Base-by-base conservation (phyloP, 2,888 invertebrate genomes). In the Drosophila neotestacea region DNA sequence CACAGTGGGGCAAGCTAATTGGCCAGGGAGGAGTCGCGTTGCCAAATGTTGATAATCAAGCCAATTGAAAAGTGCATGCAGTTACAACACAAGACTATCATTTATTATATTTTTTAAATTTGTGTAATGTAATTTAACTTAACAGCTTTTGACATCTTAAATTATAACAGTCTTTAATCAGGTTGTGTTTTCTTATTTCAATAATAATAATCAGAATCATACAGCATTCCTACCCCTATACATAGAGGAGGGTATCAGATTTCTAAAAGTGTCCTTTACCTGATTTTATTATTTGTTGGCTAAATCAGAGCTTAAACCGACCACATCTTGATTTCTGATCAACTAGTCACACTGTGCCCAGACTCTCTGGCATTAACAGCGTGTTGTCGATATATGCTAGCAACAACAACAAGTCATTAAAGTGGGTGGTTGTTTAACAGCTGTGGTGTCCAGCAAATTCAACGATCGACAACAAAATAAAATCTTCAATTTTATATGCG, bases 371-470 rank as follows among this genome's bases (percentile, higher is more conserved):
- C 67, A 48, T 59, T 48, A 56, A 38, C 66, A 67, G 63, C 48
- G n/a, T 54, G 52, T 22, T 68, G 58, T 76, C 69, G 70, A 61
- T 65, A 64, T 39, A 54, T 50, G 44, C 63, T 66, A 66, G 50
- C 83, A 68, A 56, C 48, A 64, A 46, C 11, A 54, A 50, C 46
- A 62, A 64, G 50, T 80, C 68, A 60, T 32, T 77, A 54, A 80
- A 73, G 87, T 89, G 84, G 84, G 89, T 85, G 84, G 84, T 59
- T 84, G 87, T 78, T 81, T 70, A 72, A 69, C 80, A 82, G 68
- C 86, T 73, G 64, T 78, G 79, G 64, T 73, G 83, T 63, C 71
- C 69, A 72, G 70, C 73, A 59, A 48, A 48, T 50, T 54, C 69
- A 70, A 71, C 67, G 61, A 73, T 50, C 69, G 48, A 27, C 62